These are phyloP conservation scores for Acronicta leporina DNA, from an alignment of 2,888 invertebrate genomes.

Conservation along the genomic window DNA sequence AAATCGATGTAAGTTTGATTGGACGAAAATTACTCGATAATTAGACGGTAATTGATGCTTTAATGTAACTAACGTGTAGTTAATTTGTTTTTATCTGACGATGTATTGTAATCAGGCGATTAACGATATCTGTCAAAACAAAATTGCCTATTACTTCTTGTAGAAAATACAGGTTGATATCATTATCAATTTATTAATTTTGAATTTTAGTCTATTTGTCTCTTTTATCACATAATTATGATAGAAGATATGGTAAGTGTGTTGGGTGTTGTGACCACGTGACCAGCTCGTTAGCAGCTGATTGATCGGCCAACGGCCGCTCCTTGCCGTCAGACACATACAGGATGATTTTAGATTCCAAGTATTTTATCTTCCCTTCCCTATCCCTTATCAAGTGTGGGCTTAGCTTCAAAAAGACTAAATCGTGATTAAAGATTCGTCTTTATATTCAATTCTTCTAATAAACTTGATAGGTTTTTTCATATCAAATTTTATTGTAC, in stretches of 20 bases:
- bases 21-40: constrained; percentile 54
- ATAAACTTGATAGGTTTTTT: constrained; percentile 22
- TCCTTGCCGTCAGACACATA: constrained; percentile 65
- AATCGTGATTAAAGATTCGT: too few relatives aligned
- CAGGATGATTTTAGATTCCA: constrained; percentile 65
- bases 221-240: constrained; percentile 54
- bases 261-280: constrained; percentile 67
- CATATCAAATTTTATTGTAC: constrained; percentile 33
- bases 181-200: constrained; percentile 13
- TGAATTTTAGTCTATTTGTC: constrained; percentile 47
- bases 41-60: constrained; percentile 58
- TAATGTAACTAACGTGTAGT: constrained; percentile 22
- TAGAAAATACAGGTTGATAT: constrained; percentile 4
- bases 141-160: constrained; percentile 2
- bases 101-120: constrained; percentile 14
- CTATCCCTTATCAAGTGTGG: too few relatives aligned
- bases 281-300: constrained; percentile 85
- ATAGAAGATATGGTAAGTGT: constrained; percentile 53
- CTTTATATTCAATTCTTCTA: not conserved
- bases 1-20: constrained; percentile 55
- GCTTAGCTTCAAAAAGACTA: too few relatives aligned
- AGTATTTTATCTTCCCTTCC: not conserved
- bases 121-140: constrained; percentile 20
- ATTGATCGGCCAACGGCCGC: constrained; percentile 84
- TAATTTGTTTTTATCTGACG: constrained; percentile 20